Percentiles rank a stretch among this genome's conserved stretches.
phyloP scores from a whole-genome alignment of 2,888 invertebrate genomes.

The Eustalomyia histrio region DNA sequence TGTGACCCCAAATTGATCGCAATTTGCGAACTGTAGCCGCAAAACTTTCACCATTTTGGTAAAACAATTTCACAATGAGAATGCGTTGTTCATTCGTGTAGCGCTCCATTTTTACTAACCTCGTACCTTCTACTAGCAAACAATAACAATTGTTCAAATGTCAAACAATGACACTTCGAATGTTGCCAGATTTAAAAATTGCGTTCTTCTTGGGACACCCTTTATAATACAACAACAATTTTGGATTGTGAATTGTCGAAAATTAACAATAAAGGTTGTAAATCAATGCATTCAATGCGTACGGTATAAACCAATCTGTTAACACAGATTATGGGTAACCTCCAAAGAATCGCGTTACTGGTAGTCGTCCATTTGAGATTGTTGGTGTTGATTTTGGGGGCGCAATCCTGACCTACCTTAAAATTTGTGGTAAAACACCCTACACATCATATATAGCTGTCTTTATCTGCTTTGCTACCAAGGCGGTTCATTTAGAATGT shows the following conservation, averaged over 20 bases:
- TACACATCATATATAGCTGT: conserved; percentile 11
- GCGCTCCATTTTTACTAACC: no score
- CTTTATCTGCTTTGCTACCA: conserved; percentile 20
- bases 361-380: conserved; percentile 17
- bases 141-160: no score
- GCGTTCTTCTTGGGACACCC: no score
- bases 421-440: conserved; percentile 14
- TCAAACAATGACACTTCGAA: no score
- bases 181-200: no score
- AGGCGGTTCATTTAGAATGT: conserved; percentile 56
- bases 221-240: conserved; percentile 10
- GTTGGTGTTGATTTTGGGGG: conserved; percentile 25
- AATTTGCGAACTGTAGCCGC: no score
- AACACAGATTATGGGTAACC: conserved; percentile 29
- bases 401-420: conserved; percentile 4
- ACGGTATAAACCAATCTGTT: conserved; percentile 15
- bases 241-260: conserved; percentile 41
- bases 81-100: no score
- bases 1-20: no score
- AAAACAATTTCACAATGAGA: no score
- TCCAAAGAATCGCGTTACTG: conserved; percentile 23
- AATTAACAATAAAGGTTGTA: conserved; percentile 28
- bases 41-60: no score
- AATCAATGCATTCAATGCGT: conserved; percentile 31
- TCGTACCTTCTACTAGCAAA: no score